These are phyloP conservation scores for Ammodytes marinus DNA, from an alignment of 2,113 vertebrate genomes.

Conservation along the genomic window DNA sequence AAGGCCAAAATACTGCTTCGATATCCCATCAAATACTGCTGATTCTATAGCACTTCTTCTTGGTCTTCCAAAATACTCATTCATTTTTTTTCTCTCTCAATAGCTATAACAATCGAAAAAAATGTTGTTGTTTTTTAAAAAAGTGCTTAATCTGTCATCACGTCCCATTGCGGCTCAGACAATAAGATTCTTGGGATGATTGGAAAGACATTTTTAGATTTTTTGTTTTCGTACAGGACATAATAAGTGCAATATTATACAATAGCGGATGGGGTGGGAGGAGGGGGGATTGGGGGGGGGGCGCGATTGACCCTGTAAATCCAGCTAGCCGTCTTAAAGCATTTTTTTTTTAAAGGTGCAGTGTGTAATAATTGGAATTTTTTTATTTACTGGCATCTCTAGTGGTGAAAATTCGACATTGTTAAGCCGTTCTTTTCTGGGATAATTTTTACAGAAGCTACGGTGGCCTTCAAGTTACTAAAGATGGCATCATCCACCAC, in stretches of 20 bases:
- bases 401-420: no score
- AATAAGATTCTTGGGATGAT: constrained; percentile 42
- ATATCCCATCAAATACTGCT: constrained; percentile 27
- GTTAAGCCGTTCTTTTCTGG: no score
- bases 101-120: constrained; percentile 43
- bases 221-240: constrained; percentile 8
- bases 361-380: no score
- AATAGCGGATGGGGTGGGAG: constrained; percentile 87
- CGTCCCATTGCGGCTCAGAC: constrained; percentile 64
- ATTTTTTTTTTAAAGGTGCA: constrained; percentile 27
- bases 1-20: no score
- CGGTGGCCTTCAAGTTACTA: no score
- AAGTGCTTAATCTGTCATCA: constrained; percentile 52
- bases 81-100: constrained; percentile 43
- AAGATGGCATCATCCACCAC: no score
- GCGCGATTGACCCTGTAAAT: constrained; percentile 98
- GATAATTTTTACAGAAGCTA: no score
- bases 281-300: no score
- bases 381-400: no score
- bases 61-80: background rate
- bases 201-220: constrained; percentile 57
- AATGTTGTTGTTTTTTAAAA: background rate
- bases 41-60: no score
- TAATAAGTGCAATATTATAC: constrained; percentile 62
- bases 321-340: constrained; percentile 91